These are phyloP conservation scores for Papilio protenor DNA, from an alignment of 2,888 invertebrate species.

Conservation along the genomic window DNA sequence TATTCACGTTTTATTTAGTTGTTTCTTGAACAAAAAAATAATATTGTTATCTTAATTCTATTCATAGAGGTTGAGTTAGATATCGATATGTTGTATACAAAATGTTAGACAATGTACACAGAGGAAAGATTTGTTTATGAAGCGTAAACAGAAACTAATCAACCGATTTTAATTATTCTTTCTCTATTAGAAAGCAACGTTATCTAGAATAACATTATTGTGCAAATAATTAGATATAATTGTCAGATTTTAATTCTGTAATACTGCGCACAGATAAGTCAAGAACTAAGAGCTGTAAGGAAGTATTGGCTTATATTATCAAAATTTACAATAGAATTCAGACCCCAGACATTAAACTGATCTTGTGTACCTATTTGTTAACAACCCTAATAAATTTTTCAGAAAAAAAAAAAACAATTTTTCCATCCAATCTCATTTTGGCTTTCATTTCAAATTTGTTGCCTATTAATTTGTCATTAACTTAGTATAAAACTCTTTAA, in stretches of 20 bases:
- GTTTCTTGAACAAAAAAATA: too few species aligned
- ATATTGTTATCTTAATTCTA: background rate
- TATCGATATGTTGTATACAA: background rate
- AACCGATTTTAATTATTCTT: slow-evolving; percentile 3
- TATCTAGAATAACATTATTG: background rate
- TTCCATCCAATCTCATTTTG: background rate
- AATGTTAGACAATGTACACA: background rate
- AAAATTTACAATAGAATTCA: too few species aligned
- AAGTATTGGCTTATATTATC: too few species aligned
- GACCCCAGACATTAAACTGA: background rate
- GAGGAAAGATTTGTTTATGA: background rate
- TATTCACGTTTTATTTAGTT: background rate
- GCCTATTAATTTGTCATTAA: background rate
- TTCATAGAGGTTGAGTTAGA: background rate
- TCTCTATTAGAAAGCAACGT: background rate
- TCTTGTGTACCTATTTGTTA: background rate
- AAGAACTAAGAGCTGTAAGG: too few species aligned
- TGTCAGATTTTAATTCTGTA: too few species aligned
- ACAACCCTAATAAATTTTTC: background rate
- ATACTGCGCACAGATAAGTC: too few species aligned
- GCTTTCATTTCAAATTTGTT: background rate
- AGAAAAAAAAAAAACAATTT: background rate
- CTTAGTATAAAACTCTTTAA: background rate
- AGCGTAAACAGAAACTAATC: background rate
- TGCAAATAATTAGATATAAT: too few species aligned